Conservation (phyloP, 2,113 vertebrate species). For the Oryzias javanicus region DNA sequence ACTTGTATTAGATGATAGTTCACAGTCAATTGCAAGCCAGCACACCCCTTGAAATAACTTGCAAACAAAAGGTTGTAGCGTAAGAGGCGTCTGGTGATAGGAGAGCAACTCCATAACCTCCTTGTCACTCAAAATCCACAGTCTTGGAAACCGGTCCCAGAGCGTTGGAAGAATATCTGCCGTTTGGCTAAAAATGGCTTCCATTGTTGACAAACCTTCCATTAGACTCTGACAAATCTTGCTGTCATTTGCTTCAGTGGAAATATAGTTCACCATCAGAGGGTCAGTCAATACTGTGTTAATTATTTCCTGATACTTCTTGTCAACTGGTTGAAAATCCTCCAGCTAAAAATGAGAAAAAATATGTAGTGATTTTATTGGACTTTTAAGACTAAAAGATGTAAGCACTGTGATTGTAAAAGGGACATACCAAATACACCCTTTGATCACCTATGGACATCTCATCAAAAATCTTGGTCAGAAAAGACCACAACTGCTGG, state of each 20-base stretch:
- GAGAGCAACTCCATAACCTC: constrained; percentile 79
- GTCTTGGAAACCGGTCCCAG: constrained; percentile 75
- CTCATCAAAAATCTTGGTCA: constrained; percentile 78
- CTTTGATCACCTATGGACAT: constrained; percentile 62
- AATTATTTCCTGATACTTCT: constrained; percentile 77
- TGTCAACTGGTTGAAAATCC: constrained; percentile 75
- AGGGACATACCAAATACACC: constrained; percentile 73
- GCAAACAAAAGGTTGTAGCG: constrained; percentile 67
- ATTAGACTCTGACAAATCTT: constrained; percentile 64
- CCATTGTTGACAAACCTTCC: constrained; percentile 72
- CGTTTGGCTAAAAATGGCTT: constrained; percentile 72
- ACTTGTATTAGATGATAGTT: background rate
- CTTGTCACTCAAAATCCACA: constrained; percentile 82
- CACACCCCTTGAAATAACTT: constrained; percentile 79
- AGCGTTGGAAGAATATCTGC: constrained; percentile 62
- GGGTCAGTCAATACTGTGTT: constrained; percentile 64
- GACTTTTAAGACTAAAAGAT: background rate
- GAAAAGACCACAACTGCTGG: constrained; percentile 81
- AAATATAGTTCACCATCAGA: constrained; percentile 72
- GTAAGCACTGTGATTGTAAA: background rate
- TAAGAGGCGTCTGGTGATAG: constrained; percentile 47
- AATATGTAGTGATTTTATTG: background rate
- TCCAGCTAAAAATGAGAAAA: constrained; percentile 56
- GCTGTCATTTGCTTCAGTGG: constrained; percentile 22
- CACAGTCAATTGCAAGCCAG: constrained; percentile 58